phyloP scores from a whole-genome alignment of 2,797 vertebrate genomes.

The Aphelocoma californica region DNA sequence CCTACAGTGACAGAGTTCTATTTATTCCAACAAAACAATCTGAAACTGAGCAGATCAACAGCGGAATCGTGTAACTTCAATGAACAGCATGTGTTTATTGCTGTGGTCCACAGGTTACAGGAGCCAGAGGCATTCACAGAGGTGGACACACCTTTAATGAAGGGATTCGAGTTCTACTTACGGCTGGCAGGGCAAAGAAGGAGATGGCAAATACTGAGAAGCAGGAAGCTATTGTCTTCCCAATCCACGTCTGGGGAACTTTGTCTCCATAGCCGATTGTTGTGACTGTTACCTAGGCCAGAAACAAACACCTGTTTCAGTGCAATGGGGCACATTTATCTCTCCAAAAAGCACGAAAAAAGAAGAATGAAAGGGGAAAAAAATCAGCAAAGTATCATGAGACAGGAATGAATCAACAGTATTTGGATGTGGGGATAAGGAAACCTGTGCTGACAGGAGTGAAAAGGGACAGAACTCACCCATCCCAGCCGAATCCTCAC shows the following conservation, averaged over 20 bases:
- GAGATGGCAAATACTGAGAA: conserved; percentile 93
- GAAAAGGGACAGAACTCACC: not conserved
- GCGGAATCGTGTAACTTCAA: not conserved
- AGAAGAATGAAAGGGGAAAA: not conserved
- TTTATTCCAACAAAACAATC: not conserved
- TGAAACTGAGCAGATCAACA: not conserved
- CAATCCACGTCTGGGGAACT: conserved; percentile 91
- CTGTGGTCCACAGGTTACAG: not conserved
- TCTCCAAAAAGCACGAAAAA: accelerated
- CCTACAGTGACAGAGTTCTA: not conserved
- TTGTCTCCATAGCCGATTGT: conserved; percentile 92
- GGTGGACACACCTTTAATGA: not conserved
- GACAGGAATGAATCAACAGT: not conserved
- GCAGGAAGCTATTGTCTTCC: conserved; percentile 91
- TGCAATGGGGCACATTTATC: not conserved
- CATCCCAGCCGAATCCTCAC: not conserved
- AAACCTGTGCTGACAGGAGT: not conserved
- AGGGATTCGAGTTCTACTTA: conserved; percentile 67
- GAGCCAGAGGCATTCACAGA: not conserved
- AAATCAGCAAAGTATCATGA: not conserved
- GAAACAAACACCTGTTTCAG: not conserved
- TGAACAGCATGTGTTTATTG: not conserved
- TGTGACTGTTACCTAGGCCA: conserved; percentile 85
- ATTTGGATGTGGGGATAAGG: not conserved
- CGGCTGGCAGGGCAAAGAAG: conserved; percentile 90